phyloP scores from a whole-genome alignment of 2,888 invertebrate species.

The Emesis furor region DNA sequence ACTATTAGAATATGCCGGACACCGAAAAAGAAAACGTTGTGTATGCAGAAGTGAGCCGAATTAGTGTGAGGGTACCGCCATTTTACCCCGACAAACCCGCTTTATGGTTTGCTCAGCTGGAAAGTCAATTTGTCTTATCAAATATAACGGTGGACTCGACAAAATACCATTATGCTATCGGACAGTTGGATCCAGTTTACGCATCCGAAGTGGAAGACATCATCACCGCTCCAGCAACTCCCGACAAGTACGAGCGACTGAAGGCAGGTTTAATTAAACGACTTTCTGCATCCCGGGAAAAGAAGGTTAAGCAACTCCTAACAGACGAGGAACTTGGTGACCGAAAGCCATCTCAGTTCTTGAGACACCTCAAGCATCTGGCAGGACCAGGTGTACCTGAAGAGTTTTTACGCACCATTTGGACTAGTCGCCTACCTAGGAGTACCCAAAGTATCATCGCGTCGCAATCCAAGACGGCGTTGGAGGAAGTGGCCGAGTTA shows the following conservation, averaged over 20 bases:
- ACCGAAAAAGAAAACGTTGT: neutral
- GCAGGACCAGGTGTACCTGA: conserved; percentile 50
- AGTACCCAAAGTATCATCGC: neutral
- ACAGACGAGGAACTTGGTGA: conserved; percentile 47
- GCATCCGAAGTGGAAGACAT: conserved; percentile 51
- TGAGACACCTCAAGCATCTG: conserved; percentile 50
- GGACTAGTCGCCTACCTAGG: neutral
- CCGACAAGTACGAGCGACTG: neutral
- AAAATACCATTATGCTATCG: conserved; percentile 45
- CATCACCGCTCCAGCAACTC: conserved; percentile 43
- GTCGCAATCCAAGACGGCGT: neutral
- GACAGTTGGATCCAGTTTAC: conserved; percentile 40
- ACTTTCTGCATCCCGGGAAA: conserved; percentile 25
- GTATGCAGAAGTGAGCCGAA: neutral
- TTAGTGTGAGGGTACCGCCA: conserved; percentile 35
- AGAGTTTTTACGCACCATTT: conserved; percentile 33
- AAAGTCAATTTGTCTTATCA: conserved; percentile 41
- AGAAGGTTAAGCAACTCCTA: conserved; percentile 32
- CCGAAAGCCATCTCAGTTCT: conserved; percentile 57
- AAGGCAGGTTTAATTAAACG: conserved; percentile 26
- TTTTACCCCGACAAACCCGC: conserved; percentile 49
- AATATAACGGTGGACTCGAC: conserved; percentile 37
- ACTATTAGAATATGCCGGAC: neutral
- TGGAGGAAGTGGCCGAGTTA: conserved; percentile 24
- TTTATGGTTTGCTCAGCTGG: conserved; percentile 49